Evolutionary conservation across 2,113 vertebrate genomes (phyloP).

Genomic region (Atherinomorus stipes): DNA sequence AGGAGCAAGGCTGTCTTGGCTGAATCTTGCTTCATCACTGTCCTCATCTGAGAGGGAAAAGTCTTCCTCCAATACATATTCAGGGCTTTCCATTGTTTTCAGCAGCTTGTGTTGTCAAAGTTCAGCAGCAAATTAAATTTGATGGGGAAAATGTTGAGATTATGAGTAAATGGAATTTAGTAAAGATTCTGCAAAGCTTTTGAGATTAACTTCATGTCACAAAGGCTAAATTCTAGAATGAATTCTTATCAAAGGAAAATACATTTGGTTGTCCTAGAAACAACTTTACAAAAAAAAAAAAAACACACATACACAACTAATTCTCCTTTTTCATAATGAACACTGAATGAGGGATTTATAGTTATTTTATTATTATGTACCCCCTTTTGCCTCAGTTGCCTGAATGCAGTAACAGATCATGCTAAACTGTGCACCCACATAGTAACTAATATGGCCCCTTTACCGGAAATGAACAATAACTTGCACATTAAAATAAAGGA

Average conservation of each 20-base stretch:
- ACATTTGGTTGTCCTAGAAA: neutral
- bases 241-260: neutral
- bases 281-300: neutral
- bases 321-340: neutral
- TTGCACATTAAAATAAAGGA: no score
- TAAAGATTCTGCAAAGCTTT: neutral
- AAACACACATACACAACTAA: neutral
- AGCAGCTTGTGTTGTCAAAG: constrained; percentile 4
- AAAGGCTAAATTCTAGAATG: neutral
- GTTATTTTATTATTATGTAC: no score
- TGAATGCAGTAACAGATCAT: no score
- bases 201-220: constrained; percentile 4
- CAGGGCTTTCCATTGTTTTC: neutral
- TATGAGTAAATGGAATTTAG: neutral
- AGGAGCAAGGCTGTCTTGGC: neutral
- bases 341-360: no score
- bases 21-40: neutral
- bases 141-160: neutral
- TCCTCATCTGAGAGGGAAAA: neutral
- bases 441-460: no score
- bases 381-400: no score
- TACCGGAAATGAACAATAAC: no score
- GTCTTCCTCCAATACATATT: neutral
- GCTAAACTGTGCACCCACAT: no score
- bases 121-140: neutral